phyloP scores from a whole-genome alignment of 2,888 invertebrate species.

The Anoncus sp. region DNA sequence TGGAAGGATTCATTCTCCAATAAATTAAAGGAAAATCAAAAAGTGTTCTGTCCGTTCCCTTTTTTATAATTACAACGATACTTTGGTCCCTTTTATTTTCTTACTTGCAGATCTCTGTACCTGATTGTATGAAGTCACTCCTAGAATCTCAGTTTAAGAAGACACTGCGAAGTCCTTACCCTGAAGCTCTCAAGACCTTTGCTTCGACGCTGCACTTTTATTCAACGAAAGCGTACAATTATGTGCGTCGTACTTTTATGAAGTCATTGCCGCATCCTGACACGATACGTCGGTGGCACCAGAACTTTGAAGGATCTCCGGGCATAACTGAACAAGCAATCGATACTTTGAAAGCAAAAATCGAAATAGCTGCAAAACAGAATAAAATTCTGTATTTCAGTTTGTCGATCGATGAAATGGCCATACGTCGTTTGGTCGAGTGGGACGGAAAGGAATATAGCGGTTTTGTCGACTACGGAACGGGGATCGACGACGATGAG shows the following conservation, averaged over 20 bases:
- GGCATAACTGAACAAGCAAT: conserved; percentile 30
- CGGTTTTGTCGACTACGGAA: conserved; percentile 53
- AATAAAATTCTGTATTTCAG: conserved; percentile 51
- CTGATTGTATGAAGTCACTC: too few relatives aligned
- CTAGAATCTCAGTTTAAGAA: too few relatives aligned
- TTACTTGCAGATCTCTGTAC: too few relatives aligned
- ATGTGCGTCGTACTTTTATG: conserved; percentile 37
- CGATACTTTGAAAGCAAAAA: conserved; percentile 5
- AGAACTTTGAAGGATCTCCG: conserved; percentile 39
- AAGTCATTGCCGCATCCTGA: conserved; percentile 39
- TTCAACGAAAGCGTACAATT: conserved; percentile 49
- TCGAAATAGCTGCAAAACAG: conserved; percentile 7
- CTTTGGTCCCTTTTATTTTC: too few relatives aligned
- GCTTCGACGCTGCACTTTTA: conserved; percentile 45
- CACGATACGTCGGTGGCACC: conserved; percentile 45
- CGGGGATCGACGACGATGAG: conserved; percentile 36
- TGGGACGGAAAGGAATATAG: conserved; percentile 51
- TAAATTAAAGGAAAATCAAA: too few relatives aligned
- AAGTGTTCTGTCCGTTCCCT: too few relatives aligned
- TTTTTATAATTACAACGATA: too few relatives aligned
- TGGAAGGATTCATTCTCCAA: too few relatives aligned
- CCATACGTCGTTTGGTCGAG: conserved; percentile 35
- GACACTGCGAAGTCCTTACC: conserved; percentile 4
- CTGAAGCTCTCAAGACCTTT: conserved; percentile 33
- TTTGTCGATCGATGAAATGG: conserved; percentile 52